Conservation (phyloP, 1,140 invertebrate species). For the Conus betulinus region DNA sequence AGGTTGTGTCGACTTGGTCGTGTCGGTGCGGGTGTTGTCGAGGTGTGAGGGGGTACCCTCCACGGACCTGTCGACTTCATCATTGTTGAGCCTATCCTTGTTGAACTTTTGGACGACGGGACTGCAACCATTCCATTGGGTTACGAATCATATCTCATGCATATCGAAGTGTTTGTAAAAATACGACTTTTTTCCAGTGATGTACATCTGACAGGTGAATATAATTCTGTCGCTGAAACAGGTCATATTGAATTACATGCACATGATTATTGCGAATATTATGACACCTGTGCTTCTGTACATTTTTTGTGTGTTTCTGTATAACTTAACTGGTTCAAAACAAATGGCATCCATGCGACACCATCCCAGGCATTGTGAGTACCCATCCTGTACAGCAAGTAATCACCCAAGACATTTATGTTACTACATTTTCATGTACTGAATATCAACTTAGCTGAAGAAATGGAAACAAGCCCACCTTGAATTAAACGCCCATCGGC, state of each 20-base stretch:
- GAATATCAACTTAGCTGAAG: background rate
- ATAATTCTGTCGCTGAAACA: background rate
- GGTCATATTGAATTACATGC: background rate
- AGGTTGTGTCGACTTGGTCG: too few relatives aligned
- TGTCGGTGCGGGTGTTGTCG: background rate
- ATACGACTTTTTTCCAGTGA: background rate
- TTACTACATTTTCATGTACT: background rate
- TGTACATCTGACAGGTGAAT: background rate
- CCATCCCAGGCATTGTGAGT: background rate
- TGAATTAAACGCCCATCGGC: too few relatives aligned
- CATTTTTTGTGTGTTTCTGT: background rate
- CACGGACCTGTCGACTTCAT: background rate
- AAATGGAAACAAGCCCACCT: too few relatives aligned
- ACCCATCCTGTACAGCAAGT: background rate
- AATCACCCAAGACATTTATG: background rate
- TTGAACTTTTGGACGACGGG: background rate
- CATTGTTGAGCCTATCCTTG: background rate
- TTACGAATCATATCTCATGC: slow-evolving; percentile 6
- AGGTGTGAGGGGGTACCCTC: background rate
- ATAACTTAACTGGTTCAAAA: background rate
- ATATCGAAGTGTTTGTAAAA: background rate
- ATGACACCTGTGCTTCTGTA: background rate
- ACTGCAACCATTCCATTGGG: slow-evolving; percentile 20
- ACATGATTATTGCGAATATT: background rate
- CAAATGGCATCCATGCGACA: background rate